Base-by-base conservation (phyloP, 92 coral and sea anemone species). In the Epizoanthus rinbou region DNA sequence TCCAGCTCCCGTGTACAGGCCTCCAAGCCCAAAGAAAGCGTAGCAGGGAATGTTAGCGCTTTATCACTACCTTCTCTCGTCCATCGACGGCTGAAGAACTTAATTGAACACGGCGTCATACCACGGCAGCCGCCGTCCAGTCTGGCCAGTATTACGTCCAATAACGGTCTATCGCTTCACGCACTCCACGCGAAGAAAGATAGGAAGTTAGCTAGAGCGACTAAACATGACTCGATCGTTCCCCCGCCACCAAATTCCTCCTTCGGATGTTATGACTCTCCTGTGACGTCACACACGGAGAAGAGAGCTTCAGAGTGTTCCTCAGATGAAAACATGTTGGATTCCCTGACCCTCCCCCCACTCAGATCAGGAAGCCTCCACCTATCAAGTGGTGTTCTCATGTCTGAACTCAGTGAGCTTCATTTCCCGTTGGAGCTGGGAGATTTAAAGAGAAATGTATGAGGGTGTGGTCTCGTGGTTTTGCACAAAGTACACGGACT, bases 181-280 rank as follows among this genome's bases (percentile, higher is more conserved):
- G 22, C 82, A 3, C 82, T 78, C 22, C 71, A 62, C n/a, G 39
- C 8, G 19, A 78, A 39, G 57, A 60, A 28, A 43, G 82, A 62
- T 5, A 33, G 18, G 14, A 60, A 78, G 19, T 13, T 22, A 18
- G 15, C 14, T 25, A 41, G 5, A 25, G 43, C 16, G 80, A 2
- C 23, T 3, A 43, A 62, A 16, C 43, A 43, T 39, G 45, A 37
- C 19, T 57, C 71, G 43, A 31, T n/a, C 22, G 22, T 23, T 14
- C 82, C 82, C 10, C 71, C 82, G 4, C 81, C 81, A 4, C 82
- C 82, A 7, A 78, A 78, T 39, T 37, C 71, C 11, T 39, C 82
- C n/a, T 43, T 78, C 2, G 82, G 66, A 43, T 52, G 82, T 21
- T 78, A 78, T 37, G 82, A 22, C 16, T 41, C 41, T 14, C 66